Base-by-base conservation (phyloP, 2,113 vertebrate genomes). In the Blennius ocellaris region DNA sequence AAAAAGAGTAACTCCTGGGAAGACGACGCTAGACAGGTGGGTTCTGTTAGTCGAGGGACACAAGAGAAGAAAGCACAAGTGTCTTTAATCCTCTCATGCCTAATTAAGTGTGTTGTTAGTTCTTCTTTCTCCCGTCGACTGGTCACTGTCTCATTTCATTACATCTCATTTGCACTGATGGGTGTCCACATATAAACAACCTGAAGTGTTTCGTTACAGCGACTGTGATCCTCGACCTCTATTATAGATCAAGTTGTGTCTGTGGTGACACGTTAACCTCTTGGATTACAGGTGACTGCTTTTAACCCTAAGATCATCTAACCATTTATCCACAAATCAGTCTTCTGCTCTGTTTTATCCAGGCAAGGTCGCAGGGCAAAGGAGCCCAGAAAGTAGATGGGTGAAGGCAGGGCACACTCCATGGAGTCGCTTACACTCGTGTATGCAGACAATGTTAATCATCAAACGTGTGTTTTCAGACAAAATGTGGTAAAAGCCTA, bases 221-320 rank as follows among this genome's bases (percentile, higher is more conserved):
- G 10, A 12, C 62, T 61, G 57, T 70, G 49, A 72, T 50, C 55
- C 44, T 59, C 54, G 36, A 54, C 48, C 56, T 83, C 70, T 74
- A 79, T 78, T 71, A 83, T 81, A 83, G 44, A 83, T 77, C 48
- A 83, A 41, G 67, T 78, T 48, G 60, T 71, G 75, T 80, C 82
- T 80, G 55, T 41, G 30, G 50, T 37, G 50, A 54, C 66, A 55
- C 44, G 4, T 48, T 40, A 61, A 72, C 51, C 14, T 17, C 11
- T 50, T 53, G 1, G 30, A 15, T 50, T 21, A 41, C 50, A 73
- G 11, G 12, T 49, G 10, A 15, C 48, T 11, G 14, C 7, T 7
- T 47, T 68, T 45, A 7, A 11, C 11, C 11, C 44, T 12, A 45
- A 12, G 4, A 30, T 30, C 50, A 1, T 21, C 44, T 66, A 12